These are phyloP conservation scores for Microtus richardsoni DNA, from an alignment of 2,113 vertebrate genomes.

Conservation along the genomic window DNA sequence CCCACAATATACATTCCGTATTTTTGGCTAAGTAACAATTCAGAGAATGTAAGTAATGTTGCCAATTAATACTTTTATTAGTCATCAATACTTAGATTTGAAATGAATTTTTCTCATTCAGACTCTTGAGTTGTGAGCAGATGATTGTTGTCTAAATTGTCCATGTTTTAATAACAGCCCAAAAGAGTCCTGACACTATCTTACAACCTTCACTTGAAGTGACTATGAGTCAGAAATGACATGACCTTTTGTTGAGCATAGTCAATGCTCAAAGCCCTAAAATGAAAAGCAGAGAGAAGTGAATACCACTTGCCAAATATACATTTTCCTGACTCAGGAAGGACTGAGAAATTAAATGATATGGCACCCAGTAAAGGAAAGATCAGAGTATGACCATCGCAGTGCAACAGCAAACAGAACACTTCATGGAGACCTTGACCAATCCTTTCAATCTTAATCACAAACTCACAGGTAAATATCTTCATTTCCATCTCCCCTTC, in stretches of 20 bases:
- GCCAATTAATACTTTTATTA: background rate
- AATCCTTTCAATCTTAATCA: background rate
- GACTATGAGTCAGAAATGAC: background rate
- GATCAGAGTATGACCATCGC: background rate
- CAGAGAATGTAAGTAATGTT: background rate
- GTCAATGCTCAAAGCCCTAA: background rate
- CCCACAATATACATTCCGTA: background rate
- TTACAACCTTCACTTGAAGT: background rate
- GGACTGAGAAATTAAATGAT: background rate
- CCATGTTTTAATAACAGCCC: background rate
- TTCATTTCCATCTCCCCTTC: background rate
- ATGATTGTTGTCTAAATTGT: background rate
- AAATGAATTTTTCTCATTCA: constrained; percentile 4
- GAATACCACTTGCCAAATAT: background rate
- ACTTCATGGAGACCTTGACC: background rate
- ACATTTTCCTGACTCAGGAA: background rate
- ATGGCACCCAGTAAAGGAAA: background rate
- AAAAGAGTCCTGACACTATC: background rate
- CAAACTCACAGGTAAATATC: background rate
- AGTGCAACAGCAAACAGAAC: background rate
- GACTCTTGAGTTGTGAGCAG: background rate
- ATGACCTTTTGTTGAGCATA: background rate
- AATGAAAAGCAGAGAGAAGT: background rate
- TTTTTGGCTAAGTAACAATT: background rate
- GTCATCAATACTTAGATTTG: background rate